phyloP scores from a whole-genome alignment of 2,797 vertebrate species.

The Rhinogobio ventralis region DNA sequence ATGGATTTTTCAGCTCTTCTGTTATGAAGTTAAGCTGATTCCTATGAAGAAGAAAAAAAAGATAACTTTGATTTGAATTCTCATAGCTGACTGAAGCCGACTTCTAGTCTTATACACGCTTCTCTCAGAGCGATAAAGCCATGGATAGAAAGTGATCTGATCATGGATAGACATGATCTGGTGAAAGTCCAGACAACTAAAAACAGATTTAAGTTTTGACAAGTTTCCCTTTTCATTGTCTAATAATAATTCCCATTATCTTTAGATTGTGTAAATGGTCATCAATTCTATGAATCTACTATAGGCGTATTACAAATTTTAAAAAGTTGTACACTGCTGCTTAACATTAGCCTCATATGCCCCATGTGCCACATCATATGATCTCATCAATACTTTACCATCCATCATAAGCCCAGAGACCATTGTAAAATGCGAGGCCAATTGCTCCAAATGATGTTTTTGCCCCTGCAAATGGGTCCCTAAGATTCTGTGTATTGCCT shows the following conservation, averaged over 20 bases:
- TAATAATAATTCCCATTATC: background rate
- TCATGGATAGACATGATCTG: no score
- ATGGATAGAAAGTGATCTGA: background rate
- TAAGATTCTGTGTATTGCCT: constrained; percentile 89
- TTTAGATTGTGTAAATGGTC: background rate
- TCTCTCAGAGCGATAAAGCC: background rate
- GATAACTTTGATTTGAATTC: background rate
- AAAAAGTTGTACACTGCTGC: background rate
- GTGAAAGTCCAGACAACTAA: background rate
- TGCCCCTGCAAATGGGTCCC: constrained; percentile 84
- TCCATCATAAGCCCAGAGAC: constrained; percentile 96
- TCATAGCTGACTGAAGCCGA: background rate
- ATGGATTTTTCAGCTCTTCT: constrained; percentile 91
- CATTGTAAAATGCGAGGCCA: constrained; percentile 91
- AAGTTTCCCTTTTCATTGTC: background rate
- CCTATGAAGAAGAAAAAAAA: constrained; percentile 78
- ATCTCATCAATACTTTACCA: constrained; percentile 82
- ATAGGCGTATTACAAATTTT: no score
- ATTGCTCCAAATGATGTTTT: constrained; percentile 80
- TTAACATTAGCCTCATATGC: background rate
- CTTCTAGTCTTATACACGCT: background rate
- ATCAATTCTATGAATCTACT: background rate
- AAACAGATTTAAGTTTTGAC: background rate
- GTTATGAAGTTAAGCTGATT: constrained; percentile 97
- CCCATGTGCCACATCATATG: background rate